Evolutionary conservation across 2,113 vertebrate species (phyloP), one percentile per base, ranked within the genome.

Genomic region (Fregetta grallaria): DNA sequence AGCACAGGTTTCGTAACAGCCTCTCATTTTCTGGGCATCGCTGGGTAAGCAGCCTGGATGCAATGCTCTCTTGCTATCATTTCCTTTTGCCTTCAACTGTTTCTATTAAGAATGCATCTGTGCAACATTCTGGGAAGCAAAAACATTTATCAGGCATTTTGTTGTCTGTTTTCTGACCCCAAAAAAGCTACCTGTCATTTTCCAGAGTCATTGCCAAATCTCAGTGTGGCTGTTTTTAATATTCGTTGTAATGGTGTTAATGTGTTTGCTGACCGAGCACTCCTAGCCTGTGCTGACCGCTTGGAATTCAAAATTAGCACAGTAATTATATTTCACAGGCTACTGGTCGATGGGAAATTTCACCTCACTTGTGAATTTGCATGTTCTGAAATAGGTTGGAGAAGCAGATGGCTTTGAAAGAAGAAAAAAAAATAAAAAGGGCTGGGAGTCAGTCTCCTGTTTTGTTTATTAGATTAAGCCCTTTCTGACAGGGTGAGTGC

Each of bases 351-450:
- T 88, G 86, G 90, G 83, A 97, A 96, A 97, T 96, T 95, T 93
- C 86, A 96, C 82, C 93, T 58, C 13, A 6, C 80, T 94, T 89
- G 90, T 95, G 96, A 95, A 98, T 97, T 96, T 97, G 87, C 96
- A 96, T 93, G 85, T 93, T 95, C 90, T 96, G 91, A 98, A 98
- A 95, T 97, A 97, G 97, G 96, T 97, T 83, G 3, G 52, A 67
- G 92, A 90, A 97, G 94, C 98, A 98, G 98, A 97, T 98, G 97
- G 97, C 94, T 97, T 96, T 97, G 90, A 87, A 97, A 97, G 93
- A 89, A 95, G 73, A 38, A 95, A 90, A 72, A 38, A 44, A 91
- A 91, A 86, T 25, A 25, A 86, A 83, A 63, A 75, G 78, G 52
- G 62, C 91, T 76, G 92, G 70, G 95, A 96, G 63, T 94, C 94